Conservation (phyloP, 2,113 vertebrate species). For the Vicugna pacos region DNA sequence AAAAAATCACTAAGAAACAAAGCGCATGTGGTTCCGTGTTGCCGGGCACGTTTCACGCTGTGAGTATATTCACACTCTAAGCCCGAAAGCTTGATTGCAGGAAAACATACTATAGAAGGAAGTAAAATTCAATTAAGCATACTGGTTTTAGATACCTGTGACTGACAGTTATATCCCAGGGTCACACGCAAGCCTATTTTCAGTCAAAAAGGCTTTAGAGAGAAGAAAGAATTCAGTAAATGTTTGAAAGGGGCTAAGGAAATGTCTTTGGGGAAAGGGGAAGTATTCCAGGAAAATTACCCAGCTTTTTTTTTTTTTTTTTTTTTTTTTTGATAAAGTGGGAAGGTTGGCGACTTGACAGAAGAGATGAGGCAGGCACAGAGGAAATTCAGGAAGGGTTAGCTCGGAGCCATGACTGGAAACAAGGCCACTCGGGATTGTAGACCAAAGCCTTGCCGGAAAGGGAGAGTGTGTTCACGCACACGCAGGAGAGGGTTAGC, state of each 20-base stretch:
- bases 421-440: background rate
- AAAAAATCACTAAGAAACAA: slow-evolving; percentile 52
- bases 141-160: background rate
- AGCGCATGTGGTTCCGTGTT: background rate
- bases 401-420: background rate
- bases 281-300: background rate
- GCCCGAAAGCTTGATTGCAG: background rate
- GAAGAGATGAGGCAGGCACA: background rate
- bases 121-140: background rate
- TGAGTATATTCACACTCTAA: background rate
- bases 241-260: background rate
- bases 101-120: background rate
- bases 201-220: background rate
- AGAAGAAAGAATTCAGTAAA: slow-evolving; percentile 9
- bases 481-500: background rate
- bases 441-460: background rate
- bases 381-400: background rate
- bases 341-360: background rate
- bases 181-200: background rate
- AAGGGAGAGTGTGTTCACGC: background rate
- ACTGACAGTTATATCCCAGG: background rate
- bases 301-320: background rate
- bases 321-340: background rate
- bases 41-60: background rate
- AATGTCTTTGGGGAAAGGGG: background rate